phyloP scores from a whole-genome alignment of 2,797 vertebrate species.

The Nyctibius grandis region DNA sequence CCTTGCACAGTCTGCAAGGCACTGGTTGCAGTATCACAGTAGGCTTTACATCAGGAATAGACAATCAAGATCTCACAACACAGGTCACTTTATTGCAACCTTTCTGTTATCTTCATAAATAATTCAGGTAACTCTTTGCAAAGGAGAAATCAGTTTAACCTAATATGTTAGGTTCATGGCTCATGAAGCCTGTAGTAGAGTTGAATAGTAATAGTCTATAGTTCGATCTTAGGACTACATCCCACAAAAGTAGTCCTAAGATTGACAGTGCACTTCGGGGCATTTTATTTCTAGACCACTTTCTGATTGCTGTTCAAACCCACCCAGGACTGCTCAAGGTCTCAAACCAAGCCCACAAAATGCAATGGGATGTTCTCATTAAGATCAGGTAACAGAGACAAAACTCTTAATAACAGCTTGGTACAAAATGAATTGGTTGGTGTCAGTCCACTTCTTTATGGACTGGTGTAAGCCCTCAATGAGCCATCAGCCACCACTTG shows the following conservation, averaged over 20 bases:
- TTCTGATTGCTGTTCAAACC: background rate
- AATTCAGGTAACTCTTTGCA: background rate
- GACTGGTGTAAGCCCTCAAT: background rate
- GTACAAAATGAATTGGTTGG: background rate
- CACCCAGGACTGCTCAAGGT: background rate
- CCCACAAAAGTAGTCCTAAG: too few relatives aligned
- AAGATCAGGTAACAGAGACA: background rate
- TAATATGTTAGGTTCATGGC: background rate
- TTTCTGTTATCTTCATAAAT: background rate
- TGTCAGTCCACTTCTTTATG: background rate
- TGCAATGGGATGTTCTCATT: background rate
- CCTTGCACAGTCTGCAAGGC: background rate
- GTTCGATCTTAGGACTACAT: background rate
- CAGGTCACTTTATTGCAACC: background rate
- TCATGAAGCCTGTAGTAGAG: background rate
- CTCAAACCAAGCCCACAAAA: background rate
- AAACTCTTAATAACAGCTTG: background rate
- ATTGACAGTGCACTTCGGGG: background rate
- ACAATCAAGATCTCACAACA: background rate
- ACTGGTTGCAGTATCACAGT: background rate
- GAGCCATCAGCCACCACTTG: background rate
- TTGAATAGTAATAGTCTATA: background rate
- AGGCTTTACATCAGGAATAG: background rate
- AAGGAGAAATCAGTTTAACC: background rate
- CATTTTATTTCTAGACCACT: background rate